phyloP scores from a whole-genome alignment of 1,140 invertebrate species.

The Anastrepha obliqua region DNA sequence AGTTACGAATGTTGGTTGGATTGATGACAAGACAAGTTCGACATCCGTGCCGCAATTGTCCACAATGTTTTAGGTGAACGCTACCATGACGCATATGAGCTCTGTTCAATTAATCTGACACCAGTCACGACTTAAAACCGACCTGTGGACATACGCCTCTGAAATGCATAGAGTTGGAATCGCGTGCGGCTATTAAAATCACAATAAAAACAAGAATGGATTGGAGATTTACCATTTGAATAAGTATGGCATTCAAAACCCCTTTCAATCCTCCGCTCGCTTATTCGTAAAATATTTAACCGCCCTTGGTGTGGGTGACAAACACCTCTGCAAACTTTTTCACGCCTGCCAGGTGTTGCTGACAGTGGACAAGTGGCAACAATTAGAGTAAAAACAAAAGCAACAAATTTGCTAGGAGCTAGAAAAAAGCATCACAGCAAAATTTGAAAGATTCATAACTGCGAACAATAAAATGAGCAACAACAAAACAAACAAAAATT shows the following conservation, averaged over 20 bases:
- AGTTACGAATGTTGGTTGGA: too few relatives aligned
- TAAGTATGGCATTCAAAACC: neutral
- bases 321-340: neutral
- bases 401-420: slow-evolving; percentile 7
- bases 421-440: neutral
- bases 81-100: too few relatives aligned
- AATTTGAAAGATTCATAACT: slow-evolving; percentile 1
- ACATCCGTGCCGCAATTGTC: too few relatives aligned
- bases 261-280: neutral
- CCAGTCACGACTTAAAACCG: too few relatives aligned
- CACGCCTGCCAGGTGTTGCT: slow-evolving; percentile 12
- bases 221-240: too few relatives aligned
- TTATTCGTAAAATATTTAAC: neutral
- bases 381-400: slow-evolving; percentile 41
- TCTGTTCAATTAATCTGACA: too few relatives aligned
- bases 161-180: too few relatives aligned
- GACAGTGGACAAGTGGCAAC: slow-evolving; percentile 41
- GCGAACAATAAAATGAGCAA: neutral
- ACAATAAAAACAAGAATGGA: too few relatives aligned
- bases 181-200: too few relatives aligned
- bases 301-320: neutral
- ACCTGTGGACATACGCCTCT: too few relatives aligned
- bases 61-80: too few relatives aligned
- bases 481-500: neutral
- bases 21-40: too few relatives aligned